Percentiles rank a stretch among this genome's conserved stretches.
phyloP scores from a whole-genome alignment of 2,888 invertebrate species.

The Lapara coniferarum region DNA sequence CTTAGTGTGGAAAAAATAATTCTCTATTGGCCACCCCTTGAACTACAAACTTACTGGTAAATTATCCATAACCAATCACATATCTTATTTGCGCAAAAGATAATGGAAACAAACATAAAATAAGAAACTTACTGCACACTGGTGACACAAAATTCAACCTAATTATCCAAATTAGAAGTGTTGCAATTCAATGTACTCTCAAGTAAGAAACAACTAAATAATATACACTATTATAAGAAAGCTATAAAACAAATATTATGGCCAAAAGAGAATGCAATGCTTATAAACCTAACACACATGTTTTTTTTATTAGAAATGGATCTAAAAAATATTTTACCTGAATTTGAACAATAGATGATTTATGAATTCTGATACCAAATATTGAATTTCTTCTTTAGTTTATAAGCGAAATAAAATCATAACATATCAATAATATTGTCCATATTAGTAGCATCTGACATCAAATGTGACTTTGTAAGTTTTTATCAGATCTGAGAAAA shows the following conservation, averaged over 20 bases:
- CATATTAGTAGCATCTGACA: slow-evolving; percentile 42
- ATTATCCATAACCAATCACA: slow-evolving; percentile 13
- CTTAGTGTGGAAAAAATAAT: slow-evolving; percentile 53
- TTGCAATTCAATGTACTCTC: neutral
- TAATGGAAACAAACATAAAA: slow-evolving; percentile 5
- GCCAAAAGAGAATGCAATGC: slow-evolving; percentile 61
- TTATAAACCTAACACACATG: slow-evolving; percentile 67
- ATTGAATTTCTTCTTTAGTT: neutral
- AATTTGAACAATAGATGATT: slow-evolving; percentile 2
- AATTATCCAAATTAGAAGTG: slow-evolving; percentile 16
- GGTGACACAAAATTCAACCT: slow-evolving; percentile 10
- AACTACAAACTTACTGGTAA: slow-evolving; percentile 19
- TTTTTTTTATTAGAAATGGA: slow-evolving; percentile 65
- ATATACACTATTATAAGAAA: slow-evolving; percentile 11
- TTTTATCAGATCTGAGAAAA: slow-evolving; percentile 72
- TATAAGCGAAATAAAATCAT: slow-evolving; percentile 10
- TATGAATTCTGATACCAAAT: neutral
- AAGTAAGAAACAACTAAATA: slow-evolving; percentile 10
- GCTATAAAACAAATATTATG: slow-evolving; percentile 34
- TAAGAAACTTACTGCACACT: slow-evolving; percentile 13
- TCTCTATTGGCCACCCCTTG: slow-evolving; percentile 53
- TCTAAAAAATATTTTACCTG: slow-evolving; percentile 77
- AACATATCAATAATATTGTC: slow-evolving; percentile 10
- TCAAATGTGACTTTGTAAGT: slow-evolving; percentile 60
- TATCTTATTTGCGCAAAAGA: slow-evolving; percentile 12